A percentile compares a stretch with the other conserved stretches of the same genome.
phyloP scores from a whole-genome alignment of 2,113 vertebrate genomes.

The Alligator sinensis region DNA sequence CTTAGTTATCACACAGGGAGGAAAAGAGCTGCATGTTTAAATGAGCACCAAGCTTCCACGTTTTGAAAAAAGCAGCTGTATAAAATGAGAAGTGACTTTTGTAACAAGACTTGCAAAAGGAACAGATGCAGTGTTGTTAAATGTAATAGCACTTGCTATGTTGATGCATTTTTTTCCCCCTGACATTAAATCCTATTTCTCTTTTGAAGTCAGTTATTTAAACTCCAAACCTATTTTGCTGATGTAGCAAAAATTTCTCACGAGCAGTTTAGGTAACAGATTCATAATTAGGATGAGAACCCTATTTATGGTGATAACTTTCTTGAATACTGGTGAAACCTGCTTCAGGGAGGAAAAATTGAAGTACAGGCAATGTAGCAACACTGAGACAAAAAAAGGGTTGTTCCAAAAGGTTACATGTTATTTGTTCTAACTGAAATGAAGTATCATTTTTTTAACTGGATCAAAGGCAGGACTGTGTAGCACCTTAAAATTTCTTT shows the following conservation, averaged over 20 bases:
- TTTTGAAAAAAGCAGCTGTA: not conserved
- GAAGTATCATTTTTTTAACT: too few relatives aligned
- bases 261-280: not conserved
- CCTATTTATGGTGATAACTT: too few relatives aligned
- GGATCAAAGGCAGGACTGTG: too few relatives aligned
- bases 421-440: too few relatives aligned
- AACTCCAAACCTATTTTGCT: not conserved
- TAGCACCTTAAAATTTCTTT: too few relatives aligned
- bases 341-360: not conserved
- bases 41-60: not conserved
- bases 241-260: not conserved
- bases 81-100: not conserved
- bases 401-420: too few relatives aligned
- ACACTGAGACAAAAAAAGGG: not conserved
- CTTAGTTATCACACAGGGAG: not conserved
- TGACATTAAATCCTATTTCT: not conserved
- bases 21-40: not conserved
- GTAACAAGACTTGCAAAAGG: not conserved
- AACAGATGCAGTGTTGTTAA: not conserved
- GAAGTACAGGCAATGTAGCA: not conserved
- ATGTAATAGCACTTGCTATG: not conserved
- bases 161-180: not conserved
- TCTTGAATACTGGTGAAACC: too few relatives aligned
- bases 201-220: not conserved
- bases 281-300: not conserved